Base-by-base conservation (phyloP, 2,888 invertebrate genomes). In the Tenthredo livida region DNA sequence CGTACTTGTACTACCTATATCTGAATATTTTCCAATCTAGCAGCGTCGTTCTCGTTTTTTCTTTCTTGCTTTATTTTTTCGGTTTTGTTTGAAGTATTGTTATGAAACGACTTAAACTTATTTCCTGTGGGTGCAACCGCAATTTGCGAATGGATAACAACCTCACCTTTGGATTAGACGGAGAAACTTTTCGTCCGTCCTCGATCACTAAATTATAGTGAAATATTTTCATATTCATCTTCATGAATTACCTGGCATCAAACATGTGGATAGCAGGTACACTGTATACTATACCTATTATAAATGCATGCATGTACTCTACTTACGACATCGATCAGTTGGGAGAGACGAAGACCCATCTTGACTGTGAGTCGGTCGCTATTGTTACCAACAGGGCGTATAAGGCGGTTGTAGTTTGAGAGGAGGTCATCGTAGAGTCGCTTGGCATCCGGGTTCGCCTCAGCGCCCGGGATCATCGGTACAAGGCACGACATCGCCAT, bases 401-500 rank as follows among this genome's bases (percentile, higher is more conserved):
- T 98, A 93, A 98, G 96, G 92, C 98, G 96, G 95, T 99, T 99
- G 95, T 99, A 99, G 94, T 98, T 97, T 91, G 97, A 97, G 91
- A 99, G 95, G 90, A 99, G 96, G 94, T 98, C 98, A 95, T 99
- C 98, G 95, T 98, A 98, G 91, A 98, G 96, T 94, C 98, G 96
- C 95, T 98, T 97, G 91, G 98, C 97, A 94, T 98, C 98, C 93
- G 97, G 97, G 95, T 98, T 98, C 94, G 97, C 97, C 95, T 95
- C 95, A 94, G 95, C 96, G 94, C 90, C 91, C 90, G 93, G 93
- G 89, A 93, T 90, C 89, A 90, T 88, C 88, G 91, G 90, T 90
- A 92, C 90, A 88, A 93, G 89, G 90, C 92, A 92, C 90, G 92
- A 92, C 89, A 96, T 95, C 95, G 95, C 96, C 95, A 96, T 95